phyloP scores from a whole-genome alignment of 2,113 vertebrate species.

The Carassius carassius region DNA sequence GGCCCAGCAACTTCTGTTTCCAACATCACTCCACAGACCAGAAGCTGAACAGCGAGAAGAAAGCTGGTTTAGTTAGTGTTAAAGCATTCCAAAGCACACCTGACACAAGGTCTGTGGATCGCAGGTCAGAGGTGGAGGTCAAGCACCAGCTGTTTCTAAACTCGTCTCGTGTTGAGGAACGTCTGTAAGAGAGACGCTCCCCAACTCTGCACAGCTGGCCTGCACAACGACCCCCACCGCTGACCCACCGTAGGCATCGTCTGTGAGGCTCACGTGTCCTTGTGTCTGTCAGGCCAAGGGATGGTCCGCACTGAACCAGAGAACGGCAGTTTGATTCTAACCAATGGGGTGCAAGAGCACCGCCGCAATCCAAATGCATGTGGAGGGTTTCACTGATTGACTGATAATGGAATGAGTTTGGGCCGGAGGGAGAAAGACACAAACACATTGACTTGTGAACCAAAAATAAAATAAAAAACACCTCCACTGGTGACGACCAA shows the following conservation, averaged over 20 bases:
- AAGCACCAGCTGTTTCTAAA: constrained; percentile 25
- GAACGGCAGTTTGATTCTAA: constrained; percentile 12
- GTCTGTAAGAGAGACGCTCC: background rate
- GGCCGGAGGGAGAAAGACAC: constrained; percentile 48
- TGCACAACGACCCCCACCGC: constrained; percentile 60
- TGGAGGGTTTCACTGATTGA: constrained; percentile 20
- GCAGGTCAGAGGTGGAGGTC: constrained; percentile 61
- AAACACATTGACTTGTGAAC: constrained; percentile 70
- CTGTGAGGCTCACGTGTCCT: constrained; percentile 53
- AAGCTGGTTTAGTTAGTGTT: constrained; percentile 47
- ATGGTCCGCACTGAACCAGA: background rate
- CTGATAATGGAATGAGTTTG: constrained; percentile 45
- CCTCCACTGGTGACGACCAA: constrained; percentile 64
- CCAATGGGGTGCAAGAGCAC: constrained; percentile 24
- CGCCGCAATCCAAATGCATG: constrained; percentile 52
- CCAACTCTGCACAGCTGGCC: background rate
- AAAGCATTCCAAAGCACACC: constrained; percentile 51
- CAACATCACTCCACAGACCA: constrained; percentile 34
- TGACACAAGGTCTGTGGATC: constrained; percentile 69
- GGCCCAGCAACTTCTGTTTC: constrained; percentile 66
- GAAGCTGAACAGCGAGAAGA: constrained; percentile 47
- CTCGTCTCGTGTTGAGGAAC: background rate
- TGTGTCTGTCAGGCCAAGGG: constrained; percentile 57
- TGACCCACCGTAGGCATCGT: constrained; percentile 53
- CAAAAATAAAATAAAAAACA: background rate